phyloP scores from a whole-genome alignment of 2,113 vertebrate species.

The Euleptes europaea region DNA sequence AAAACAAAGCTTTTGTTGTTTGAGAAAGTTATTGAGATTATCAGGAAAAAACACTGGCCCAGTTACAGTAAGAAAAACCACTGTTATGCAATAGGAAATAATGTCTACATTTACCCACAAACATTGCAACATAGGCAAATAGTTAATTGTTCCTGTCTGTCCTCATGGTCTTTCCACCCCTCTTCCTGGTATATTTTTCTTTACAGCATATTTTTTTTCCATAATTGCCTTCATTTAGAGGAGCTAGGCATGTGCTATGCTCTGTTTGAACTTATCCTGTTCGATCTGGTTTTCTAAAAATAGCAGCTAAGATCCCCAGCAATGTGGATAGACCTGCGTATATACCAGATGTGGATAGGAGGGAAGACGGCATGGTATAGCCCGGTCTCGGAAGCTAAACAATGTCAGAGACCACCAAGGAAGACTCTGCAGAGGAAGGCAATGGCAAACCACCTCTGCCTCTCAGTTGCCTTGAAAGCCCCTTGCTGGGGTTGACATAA shows the following conservation, averaged over 20 bases:
- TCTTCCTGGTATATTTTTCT: neutral
- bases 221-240: neutral
- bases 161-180: neutral
- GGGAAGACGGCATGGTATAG: too few relatives aligned
- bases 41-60: constrained; percentile 39
- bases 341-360: too few relatives aligned
- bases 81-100: neutral
- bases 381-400: too few relatives aligned
- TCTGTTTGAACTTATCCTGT: neutral
- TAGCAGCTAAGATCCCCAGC: neutral
- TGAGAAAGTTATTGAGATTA: constrained; percentile 43
- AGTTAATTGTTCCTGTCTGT: neutral
- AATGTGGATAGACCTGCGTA: neutral
- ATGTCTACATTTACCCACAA: neutral
- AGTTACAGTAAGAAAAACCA: constrained; percentile 39
- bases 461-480: too few relatives aligned
- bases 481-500: too few relatives aligned
- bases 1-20: constrained; percentile 54
- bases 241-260: neutral
- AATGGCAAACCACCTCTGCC: too few relatives aligned
- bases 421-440: too few relatives aligned
- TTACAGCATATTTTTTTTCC: neutral
- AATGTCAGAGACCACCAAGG: too few relatives aligned
- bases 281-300: neutral
- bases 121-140: neutral